Base-by-base conservation (phyloP, 2,888 invertebrate genomes). In the Leptinotarsa peninsularis region DNA sequence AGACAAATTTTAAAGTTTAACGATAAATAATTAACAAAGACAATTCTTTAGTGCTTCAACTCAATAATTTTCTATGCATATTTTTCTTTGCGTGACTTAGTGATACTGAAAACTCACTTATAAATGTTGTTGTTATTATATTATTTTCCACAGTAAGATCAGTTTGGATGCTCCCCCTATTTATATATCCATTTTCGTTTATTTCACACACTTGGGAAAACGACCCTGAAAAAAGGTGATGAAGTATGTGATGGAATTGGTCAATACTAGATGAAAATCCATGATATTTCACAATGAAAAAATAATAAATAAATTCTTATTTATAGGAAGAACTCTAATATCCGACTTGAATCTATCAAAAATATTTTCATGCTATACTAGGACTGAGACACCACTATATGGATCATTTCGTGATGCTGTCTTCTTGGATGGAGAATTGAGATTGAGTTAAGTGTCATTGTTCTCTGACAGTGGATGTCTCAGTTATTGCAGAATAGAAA, bases 161-260 rank as follows among this genome's bases (percentile, higher is more conserved):
- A 23, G 76, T 71, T n/a, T 79, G 75, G 71, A 81, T 79, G 63
- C 78, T 78, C 27, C 76, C 79, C 49, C 63, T 63, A 56, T 76
- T 79, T 43, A 33, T 71, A 66, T 72, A 73, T 18, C 58, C 72
- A 10, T 67, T 75, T 49, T 72, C 43, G 4, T 73, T 56, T 23
- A 71, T 21, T 17, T 76, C 50, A 73, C 82, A 82, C 17, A 81
- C 79, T 78, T 83, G 82, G 54, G 82, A 83, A 75, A 76, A 73
- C 74, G 82, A 75, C 54, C 70, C 82, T 82, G 73, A 49, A 81
- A 80, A 43, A 43, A 43, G 43, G 7, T 0, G 43, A 13, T 43
- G 13, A 43, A 43, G 43, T 43, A 43, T 43, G 43, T 10, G 3
- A 72, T 17, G 56, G 18, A 21, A 43, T 49, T 43, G 17, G 54